A percentile compares a stretch with the other conserved stretches of the same genome.
These are phyloP conservation scores for Raja brachyura DNA, from an alignment of 2,113 vertebrate genomes.

Conservation along the genomic window DNA sequence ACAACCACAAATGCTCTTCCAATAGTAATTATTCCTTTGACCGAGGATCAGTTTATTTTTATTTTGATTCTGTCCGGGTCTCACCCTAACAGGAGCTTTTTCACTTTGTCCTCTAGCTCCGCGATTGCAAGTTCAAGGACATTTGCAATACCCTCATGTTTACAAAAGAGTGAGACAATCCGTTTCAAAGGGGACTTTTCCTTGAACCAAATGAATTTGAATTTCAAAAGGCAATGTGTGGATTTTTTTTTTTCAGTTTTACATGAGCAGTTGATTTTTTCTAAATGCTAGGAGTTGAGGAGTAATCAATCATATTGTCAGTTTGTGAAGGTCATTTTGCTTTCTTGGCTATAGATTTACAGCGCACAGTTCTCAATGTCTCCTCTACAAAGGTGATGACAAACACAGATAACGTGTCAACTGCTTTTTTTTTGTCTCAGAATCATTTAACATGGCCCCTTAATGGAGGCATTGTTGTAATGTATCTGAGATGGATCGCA, in stretches of 20 bases:
- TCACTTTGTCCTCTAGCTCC: constrained; percentile 23
- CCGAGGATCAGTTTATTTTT: too few species aligned
- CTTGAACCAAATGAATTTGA: not conserved
- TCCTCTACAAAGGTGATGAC: not conserved
- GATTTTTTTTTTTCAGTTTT: not conserved
- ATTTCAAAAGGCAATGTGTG: not conserved
- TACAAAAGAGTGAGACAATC: not conserved
- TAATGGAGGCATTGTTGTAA: not conserved
- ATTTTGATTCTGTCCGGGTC: not conserved
- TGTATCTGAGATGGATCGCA: not conserved
- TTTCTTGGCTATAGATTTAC: not conserved
- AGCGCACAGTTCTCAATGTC: not conserved
- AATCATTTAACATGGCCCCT: not conserved
- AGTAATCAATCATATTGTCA: constrained; percentile 1
- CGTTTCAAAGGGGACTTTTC: not conserved
- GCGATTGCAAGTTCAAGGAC: constrained; percentile 15
- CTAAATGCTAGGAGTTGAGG: too few species aligned
- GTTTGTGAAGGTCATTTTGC: constrained; percentile 5
- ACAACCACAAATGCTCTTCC: not conserved
- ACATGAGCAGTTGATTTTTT: not conserved
- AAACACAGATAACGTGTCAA: not conserved
- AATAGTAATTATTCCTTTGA: not conserved
- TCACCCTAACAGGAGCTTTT: not conserved
- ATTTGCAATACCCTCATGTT: constrained; percentile 16
- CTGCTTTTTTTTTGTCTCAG: not conserved